Conservation (phyloP, 2,797 vertebrate species). For the Cyprinodon diabolis region DNA sequence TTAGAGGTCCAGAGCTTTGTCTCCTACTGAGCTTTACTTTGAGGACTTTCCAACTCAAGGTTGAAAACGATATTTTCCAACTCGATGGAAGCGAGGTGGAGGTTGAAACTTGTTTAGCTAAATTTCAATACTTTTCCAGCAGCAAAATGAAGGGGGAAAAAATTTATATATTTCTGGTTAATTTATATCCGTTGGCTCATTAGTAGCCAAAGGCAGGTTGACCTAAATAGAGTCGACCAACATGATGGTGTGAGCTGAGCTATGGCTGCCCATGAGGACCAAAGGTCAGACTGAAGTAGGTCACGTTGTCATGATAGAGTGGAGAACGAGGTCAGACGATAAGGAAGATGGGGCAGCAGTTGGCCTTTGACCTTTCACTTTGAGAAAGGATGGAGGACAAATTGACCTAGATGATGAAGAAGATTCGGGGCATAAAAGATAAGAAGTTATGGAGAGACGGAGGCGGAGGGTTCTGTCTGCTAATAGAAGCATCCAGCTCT, state of each 20-base stretch:
- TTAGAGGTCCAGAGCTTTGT: constrained; percentile 55
- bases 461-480: constrained; percentile 23
- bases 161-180: constrained; percentile 30
- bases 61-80: constrained; percentile 33
- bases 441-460: constrained; percentile 29
- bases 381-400: constrained; percentile 52
- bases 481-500: too few relatives aligned
- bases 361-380: constrained; percentile 47
- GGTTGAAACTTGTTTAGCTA: constrained; percentile 9
- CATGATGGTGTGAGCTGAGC: constrained; percentile 39
- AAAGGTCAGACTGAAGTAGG: constrained; percentile 67
- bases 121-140: constrained; percentile 12
- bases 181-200: constrained; percentile 53
- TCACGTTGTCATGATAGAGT: constrained; percentile 42
- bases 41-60: constrained; percentile 57
- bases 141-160: neutral
- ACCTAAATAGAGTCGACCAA: constrained; percentile 57
- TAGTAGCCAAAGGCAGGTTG: constrained; percentile 54
- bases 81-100: neutral
- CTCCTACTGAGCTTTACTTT: constrained; percentile 50
- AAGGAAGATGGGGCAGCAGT: constrained; percentile 40
- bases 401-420: constrained; percentile 52
- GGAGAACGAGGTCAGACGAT: constrained; percentile 52
- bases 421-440: neutral
- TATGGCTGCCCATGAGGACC: constrained; percentile 42